These are phyloP conservation scores for Sitophilus oryzae DNA, from an alignment of 1,140 invertebrate species.

Conservation along the genomic window DNA sequence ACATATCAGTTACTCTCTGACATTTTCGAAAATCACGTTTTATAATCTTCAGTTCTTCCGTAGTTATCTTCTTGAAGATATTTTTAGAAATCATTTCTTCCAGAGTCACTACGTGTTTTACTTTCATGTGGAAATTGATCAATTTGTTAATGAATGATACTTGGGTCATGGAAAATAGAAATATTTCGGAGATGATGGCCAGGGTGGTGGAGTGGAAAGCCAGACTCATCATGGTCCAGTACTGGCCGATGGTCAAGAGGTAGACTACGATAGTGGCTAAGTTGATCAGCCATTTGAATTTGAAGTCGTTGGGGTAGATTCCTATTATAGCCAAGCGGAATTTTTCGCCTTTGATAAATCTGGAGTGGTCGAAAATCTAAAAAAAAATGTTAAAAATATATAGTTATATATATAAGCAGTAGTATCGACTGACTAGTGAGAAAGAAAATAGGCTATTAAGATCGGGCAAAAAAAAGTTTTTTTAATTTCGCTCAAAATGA, in stretches of 20 bases:
- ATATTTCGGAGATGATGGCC: constrained; percentile 11
- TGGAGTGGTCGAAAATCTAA: constrained; percentile 2
- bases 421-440: no score
- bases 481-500: no score
- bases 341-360: not conserved
- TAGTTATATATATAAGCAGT: no score
- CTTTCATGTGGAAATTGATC: constrained; percentile 8
- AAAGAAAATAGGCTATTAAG: no score
- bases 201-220: not conserved
- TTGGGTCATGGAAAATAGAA: constrained; percentile 21
- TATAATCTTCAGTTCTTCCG: not conserved
- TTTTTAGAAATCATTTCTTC: constrained; percentile 7
- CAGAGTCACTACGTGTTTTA: not conserved
- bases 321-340: constrained; percentile 8
- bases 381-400: constrained; percentile 5
- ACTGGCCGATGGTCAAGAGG: constrained; percentile 7
- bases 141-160: constrained; percentile 18
- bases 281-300: constrained; percentile 1
- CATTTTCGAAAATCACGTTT: not conserved
- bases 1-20: constrained; percentile 2
- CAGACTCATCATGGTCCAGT: not conserved
- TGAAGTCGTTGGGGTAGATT: constrained; percentile 14
- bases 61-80: constrained; percentile 2
- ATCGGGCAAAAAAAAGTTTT: no score
- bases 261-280: constrained; percentile 1